These are phyloP conservation scores for Platyscapa corneri DNA, from an alignment of 1,140 invertebrate species.

Conservation along the genomic window DNA sequence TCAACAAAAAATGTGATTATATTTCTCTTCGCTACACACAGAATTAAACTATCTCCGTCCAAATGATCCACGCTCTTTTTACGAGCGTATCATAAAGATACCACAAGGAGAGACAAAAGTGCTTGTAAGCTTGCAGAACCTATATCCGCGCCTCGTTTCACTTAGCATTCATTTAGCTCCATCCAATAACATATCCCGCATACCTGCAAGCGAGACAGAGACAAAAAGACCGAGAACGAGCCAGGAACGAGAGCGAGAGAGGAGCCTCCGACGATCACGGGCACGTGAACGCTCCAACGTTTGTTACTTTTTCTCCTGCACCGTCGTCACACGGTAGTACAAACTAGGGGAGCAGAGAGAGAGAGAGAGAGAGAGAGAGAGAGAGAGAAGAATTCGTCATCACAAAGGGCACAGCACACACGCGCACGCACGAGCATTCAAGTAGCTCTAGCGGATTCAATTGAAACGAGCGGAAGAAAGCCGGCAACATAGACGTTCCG, in stretches of 20 bases:
- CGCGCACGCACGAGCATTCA: not conserved
- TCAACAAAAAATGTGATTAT: constrained; percentile 10
- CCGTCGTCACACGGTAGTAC: not conserved
- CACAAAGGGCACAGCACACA: not conserved
- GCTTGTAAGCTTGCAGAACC: constrained; percentile 10
- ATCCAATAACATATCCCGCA: constrained; percentile 39
- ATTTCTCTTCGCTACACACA: constrained; percentile 7
- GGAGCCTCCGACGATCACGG: not conserved
- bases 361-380: constrained; percentile 13
- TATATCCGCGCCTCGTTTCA: constrained; percentile 36
- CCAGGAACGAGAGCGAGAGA: not conserved
- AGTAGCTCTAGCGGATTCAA: constrained; percentile 29
- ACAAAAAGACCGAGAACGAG: not conserved
- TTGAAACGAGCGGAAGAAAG: constrained; percentile 11
- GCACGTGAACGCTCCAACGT: constrained; percentile 13
- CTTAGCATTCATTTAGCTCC: constrained; percentile 42
- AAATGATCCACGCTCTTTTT: constrained; percentile 29
- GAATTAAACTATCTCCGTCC: constrained; percentile 20
- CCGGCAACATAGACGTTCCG: not conserved
- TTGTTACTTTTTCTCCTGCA: constrained; percentile 5
- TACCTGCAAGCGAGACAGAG: constrained; percentile 12
- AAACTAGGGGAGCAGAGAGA: not conserved
- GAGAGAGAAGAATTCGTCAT: not conserved
- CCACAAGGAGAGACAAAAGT: constrained; percentile 28
- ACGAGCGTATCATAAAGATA: constrained; percentile 45